Conservation (phyloP, 2,797 vertebrate species). For the Novumbra hubbsi region DNA sequence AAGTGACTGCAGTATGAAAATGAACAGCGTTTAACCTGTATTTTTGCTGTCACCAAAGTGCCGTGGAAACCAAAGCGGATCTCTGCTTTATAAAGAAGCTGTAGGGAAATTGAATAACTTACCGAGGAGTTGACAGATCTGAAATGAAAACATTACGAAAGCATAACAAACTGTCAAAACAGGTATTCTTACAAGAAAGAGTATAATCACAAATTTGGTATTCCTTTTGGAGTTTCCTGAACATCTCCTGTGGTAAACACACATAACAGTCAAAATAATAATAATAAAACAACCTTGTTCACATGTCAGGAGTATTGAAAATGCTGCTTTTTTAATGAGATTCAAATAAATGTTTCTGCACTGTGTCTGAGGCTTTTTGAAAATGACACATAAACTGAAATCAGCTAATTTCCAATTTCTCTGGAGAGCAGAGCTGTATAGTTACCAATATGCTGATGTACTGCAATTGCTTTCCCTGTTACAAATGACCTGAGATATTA, state of each 20-base stretch:
- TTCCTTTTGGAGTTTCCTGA: neutral
- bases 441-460: slow-evolving; percentile 63
- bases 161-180: neutral
- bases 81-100: neutral
- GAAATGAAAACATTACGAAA: neutral
- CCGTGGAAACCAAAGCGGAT: neutral
- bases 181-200: neutral
- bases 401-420: slow-evolving; percentile 41
- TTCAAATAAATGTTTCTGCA: neutral
- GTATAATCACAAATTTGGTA: neutral
- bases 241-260: neutral
- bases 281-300: neutral
- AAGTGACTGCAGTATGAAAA: neutral
- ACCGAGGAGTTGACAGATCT: neutral
- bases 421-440: slow-evolving; percentile 38
- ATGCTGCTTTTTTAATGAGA: neutral
- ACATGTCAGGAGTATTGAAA: slow-evolving; percentile 5
- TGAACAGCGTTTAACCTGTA: neutral
- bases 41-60: neutral
- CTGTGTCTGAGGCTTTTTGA: neutral
- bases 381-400: neutral
- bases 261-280: neutral
- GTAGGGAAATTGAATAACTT: neutral
- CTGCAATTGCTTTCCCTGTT: slow-evolving; percentile 47
- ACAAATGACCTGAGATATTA: slow-evolving; percentile 65